A percentile compares a stretch with the other conserved stretches of the same genome.
These are phyloP conservation scores for Herpetotheres cachinnans DNA, from an alignment of 2,113 vertebrate species.

Conservation along the genomic window DNA sequence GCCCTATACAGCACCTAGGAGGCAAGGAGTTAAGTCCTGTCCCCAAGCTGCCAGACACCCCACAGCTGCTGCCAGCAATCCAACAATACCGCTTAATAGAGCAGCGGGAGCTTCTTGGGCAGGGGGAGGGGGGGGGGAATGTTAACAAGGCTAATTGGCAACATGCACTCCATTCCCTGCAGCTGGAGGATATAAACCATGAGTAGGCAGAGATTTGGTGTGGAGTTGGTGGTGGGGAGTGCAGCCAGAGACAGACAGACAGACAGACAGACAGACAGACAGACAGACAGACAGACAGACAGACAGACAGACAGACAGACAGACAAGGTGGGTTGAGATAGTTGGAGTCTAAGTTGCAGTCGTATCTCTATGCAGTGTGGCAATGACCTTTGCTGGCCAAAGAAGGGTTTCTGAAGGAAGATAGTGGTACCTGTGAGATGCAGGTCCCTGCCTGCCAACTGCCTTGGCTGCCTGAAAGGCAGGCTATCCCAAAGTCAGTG, in stretches of 20 bases:
- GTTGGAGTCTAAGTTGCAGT: background rate
- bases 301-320: too few relatives aligned
- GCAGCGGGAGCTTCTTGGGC: background rate
- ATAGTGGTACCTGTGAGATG: background rate
- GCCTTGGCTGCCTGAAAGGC: background rate
- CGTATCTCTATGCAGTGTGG: rapidly evolving
- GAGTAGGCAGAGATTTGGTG: background rate
- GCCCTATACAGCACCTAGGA: background rate
- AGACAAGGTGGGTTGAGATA: background rate
- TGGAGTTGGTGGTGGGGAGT: background rate
- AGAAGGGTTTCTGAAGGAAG: background rate
- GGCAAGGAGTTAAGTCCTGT: background rate
- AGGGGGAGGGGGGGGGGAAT: background rate
- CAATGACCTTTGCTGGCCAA: background rate
- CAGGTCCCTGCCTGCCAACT: background rate
- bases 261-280: too few relatives aligned
- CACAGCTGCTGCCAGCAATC: background rate
- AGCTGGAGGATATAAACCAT: background rate
- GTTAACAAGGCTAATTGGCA: background rate
- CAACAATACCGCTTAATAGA: background rate
- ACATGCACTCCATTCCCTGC: background rate
- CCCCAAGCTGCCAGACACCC: background rate
- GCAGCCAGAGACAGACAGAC: background rate
- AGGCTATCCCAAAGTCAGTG: rapidly evolving
- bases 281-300: too few relatives aligned